phyloP scores from a whole-genome alignment of 2,113 vertebrate genomes.

The Apus apus region DNA sequence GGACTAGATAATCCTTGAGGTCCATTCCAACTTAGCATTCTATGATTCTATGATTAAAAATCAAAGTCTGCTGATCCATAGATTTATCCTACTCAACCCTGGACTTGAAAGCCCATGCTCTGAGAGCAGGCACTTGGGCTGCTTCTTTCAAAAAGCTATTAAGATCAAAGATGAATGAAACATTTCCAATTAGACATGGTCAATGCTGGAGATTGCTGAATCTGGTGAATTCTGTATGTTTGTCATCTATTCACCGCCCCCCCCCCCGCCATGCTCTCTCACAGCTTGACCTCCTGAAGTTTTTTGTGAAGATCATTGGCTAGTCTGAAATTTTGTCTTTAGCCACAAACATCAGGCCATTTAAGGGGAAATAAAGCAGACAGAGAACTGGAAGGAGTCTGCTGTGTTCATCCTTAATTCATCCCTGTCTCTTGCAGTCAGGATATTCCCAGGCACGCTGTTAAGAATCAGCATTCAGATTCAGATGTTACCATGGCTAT shows the following conservation, averaged over 20 bases:
- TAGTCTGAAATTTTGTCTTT: not conserved
- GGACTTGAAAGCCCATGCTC: not conserved
- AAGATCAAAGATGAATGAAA: constrained; percentile 67
- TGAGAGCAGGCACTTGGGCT: constrained; percentile 4
- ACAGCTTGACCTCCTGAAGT: not conserved
- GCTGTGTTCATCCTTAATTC: not conserved
- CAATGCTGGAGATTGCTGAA: not conserved
- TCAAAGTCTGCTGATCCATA: constrained; percentile 42
- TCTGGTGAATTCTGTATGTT: not conserved
- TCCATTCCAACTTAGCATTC: no score
- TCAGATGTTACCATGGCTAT: not conserved
- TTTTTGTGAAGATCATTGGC: not conserved
- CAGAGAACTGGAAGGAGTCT: not conserved
- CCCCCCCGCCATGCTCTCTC: not conserved
- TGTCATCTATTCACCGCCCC: not conserved
- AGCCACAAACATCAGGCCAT: not conserved
- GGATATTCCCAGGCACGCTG: not conserved
- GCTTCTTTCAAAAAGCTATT: constrained; percentile 38
- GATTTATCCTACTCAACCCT: constrained; percentile 36
- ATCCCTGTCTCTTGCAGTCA: not conserved
- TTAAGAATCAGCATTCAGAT: not conserved
- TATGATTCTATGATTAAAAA: not conserved
- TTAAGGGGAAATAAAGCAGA: not conserved
- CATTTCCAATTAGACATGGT: constrained; percentile 41
- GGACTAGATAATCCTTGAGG: no score